Percentiles rank a stretch among this genome's conserved stretches.
Conservation (phyloP, 2,797 vertebrate species). For the Sphenodon punctatus region DNA sequence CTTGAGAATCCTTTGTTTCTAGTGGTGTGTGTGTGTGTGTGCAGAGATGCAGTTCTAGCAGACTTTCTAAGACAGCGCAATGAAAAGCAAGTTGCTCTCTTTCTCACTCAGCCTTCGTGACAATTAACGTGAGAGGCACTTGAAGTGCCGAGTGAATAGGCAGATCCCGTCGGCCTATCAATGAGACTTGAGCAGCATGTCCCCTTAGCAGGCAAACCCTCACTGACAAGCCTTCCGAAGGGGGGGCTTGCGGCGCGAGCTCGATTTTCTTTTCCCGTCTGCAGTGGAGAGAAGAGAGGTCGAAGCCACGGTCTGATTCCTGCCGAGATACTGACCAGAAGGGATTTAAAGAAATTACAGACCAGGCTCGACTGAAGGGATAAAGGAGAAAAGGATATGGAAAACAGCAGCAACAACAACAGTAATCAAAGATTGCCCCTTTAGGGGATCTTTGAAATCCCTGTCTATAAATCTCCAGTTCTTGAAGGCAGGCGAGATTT, state of each 20-base stretch:
- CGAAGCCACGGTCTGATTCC: not conserved
- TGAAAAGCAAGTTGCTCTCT: too few species aligned
- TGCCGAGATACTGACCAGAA: not conserved
- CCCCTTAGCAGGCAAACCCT: not conserved
- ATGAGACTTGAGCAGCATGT: not conserved
- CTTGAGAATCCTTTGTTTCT: not conserved
- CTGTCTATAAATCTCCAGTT: not conserved
- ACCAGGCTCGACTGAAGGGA: too few species aligned
- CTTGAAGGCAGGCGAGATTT: conserved; percentile 38
- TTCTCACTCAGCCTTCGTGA: not conserved
- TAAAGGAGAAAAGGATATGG: not conserved
- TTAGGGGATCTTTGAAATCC: conserved; percentile 35
- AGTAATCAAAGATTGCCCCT: too few species aligned
- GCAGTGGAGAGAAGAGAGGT: not conserved
- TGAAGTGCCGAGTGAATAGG: not conserved
- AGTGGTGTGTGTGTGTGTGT: not conserved
- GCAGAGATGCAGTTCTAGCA: too few species aligned
- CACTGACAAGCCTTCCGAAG: not conserved
- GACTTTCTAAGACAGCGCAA: too few species aligned
- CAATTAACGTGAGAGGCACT: conserved; percentile 9
- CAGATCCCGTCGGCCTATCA: not conserved
- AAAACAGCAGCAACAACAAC: too few species aligned
- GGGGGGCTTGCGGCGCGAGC: not conserved
- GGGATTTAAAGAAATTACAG: too few species aligned
- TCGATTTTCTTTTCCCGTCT: not conserved